Base-by-base conservation (phyloP, 2,797 vertebrate species). In the Poeciliopsis infans region DNA sequence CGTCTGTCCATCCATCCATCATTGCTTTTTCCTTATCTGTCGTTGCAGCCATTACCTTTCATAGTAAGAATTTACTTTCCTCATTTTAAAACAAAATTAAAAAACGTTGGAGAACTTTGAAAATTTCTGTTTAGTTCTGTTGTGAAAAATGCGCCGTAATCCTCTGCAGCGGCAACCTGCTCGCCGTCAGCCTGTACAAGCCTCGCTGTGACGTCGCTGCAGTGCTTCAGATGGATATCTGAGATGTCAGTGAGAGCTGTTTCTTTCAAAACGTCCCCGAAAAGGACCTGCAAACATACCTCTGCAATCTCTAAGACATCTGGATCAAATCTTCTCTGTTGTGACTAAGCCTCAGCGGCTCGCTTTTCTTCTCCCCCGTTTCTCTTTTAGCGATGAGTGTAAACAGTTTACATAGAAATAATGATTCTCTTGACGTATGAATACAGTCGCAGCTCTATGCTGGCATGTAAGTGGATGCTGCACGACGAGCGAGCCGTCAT, bases 281-380 rank as follows among this genome's bases (percentile, higher is more conserved):
- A 0, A 25, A 23, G 49, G 25, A 70, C 5, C 15, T 49, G 36
- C 10, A 59, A 78, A 16, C 69, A 47, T 73, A 45, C 57, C 23
- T 41, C 25, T 15, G 23, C 41, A 66, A 70, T 71, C 41, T 69
- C 25, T 20, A 69, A 69, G 75, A 20, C 46, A 41, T 77, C 8
- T 55, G 31, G 51, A 70, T 71, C 12, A 71, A 71, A 71, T 71
- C 76, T 81, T 55, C 39, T 81, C 15, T 47, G 28, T 72, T 68
- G 16, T 68, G 59, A 55, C 25, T 25, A 31, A 71, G 72, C 25
- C 11, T 74, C 70, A 28, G 36, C 45, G 16, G 55, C 69, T 46
- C 10, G 15, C 25, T 39, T 36, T 64, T 36, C 36, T 51, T 46
- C 68, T 15, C 12, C 13, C 3, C 15, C 5, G 7, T 64, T 64